Percentiles rank a stretch among this genome's conserved stretches.
phyloP scores from a whole-genome alignment of 1,140 invertebrate species.

The Atopsyche davidsoni region DNA sequence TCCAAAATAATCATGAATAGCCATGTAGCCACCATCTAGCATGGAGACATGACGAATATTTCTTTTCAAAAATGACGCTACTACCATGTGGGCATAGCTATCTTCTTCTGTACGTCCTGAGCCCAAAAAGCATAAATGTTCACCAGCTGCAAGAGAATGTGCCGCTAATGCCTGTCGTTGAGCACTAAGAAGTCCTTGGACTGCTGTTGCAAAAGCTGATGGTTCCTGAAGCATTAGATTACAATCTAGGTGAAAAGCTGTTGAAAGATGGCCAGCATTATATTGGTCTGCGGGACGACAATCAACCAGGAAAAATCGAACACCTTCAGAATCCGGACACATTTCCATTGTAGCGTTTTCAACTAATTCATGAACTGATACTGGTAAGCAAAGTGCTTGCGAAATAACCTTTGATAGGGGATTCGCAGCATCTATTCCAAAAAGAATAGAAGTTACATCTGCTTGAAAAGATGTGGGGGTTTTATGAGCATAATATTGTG shows the following conservation, averaged over 20 bases:
- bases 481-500: constrained; percentile 87
- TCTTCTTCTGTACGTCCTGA: constrained; percentile 94
- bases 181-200: constrained; percentile 85
- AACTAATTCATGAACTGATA: constrained; percentile 81
- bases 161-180: constrained; percentile 85
- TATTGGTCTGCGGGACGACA: constrained; percentile 95
- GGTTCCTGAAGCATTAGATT: constrained; percentile 97
- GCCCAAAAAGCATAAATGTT: constrained; percentile 96
- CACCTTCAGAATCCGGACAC: constrained; percentile 51
- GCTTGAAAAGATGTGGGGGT: constrained; percentile 90
- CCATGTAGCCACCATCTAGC: constrained; percentile 87
- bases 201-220: constrained; percentile 86
- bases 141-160: constrained; percentile 83
- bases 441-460: constrained; percentile 57
- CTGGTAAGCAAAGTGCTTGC: constrained; percentile 88
- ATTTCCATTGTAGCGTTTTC: constrained; percentile 65
- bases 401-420: constrained; percentile 56
- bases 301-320: constrained; percentile 95
- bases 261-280: constrained; percentile 91
- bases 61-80: constrained; percentile 93
- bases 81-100: constrained; percentile 96
- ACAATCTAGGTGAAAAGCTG: constrained; percentile 96
- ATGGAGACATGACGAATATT: constrained; percentile 89
- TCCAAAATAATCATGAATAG: constrained; percentile 79
- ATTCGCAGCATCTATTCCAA: constrained; percentile 48